Evolutionary conservation across 2,113 vertebrate species (phyloP).

Genomic region (Ageneiosus marmoratus): DNA sequence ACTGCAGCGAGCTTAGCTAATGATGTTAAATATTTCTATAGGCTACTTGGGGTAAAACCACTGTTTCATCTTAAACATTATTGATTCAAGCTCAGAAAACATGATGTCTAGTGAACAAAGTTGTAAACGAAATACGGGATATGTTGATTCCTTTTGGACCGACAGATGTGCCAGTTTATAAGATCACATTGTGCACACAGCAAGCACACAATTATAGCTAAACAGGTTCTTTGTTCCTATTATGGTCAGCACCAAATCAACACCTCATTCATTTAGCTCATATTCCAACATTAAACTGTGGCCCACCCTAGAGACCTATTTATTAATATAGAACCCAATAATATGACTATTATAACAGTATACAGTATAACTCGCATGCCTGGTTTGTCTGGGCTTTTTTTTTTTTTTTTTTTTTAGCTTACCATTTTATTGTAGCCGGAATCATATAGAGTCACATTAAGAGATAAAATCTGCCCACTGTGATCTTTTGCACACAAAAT

Average conservation of each 20-base stretch:
- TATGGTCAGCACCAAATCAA: slow-evolving; percentile 78
- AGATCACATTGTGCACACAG: not conserved
- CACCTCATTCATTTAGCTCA: slow-evolving; percentile 74
- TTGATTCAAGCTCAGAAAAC: not conserved
- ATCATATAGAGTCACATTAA: not conserved
- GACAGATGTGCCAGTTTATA: not conserved
- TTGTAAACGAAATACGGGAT: not conserved
- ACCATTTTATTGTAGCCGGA: not conserved
- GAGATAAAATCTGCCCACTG: not conserved
- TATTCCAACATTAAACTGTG: slow-evolving; percentile 63
- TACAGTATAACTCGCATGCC: not conserved
- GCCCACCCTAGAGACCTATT: slow-evolving; percentile 47
- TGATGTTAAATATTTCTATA: not conserved
- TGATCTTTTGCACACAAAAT: not conserved
- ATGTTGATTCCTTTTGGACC: not conserved
- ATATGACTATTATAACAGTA: not conserved
- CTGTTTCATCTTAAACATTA: not conserved
- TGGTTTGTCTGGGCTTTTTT: not conserved
- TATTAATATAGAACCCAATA: not conserved
- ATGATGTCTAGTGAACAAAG: not conserved
- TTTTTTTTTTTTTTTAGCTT: not conserved
- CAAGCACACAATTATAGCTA: slow-evolving; percentile 68
- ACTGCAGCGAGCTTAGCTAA: not conserved
- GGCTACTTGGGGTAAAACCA: not conserved
- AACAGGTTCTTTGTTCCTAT: slow-evolving; percentile 75